These are phyloP conservation scores for Acromyrmex heyeri DNA, from an alignment of 1,140 invertebrate species.

Conservation along the genomic window DNA sequence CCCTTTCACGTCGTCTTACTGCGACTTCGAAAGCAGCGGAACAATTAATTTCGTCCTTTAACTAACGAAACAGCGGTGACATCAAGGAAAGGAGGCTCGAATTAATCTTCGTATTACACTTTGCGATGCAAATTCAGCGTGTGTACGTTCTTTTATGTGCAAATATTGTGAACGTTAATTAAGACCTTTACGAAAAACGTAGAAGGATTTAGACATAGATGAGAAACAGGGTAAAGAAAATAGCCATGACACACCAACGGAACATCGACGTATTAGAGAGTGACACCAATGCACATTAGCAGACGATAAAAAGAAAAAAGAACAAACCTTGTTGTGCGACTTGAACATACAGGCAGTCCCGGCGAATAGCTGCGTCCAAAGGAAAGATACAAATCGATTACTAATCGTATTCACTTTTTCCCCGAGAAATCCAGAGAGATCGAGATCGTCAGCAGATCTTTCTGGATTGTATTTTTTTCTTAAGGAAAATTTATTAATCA, in stretches of 20 bases:
- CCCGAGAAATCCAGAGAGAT: slow-evolving; percentile 41
- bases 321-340: slow-evolving; percentile 86
- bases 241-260: background rate
- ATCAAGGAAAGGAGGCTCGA: slow-evolving; percentile 38
- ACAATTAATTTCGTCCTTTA: slow-evolving; percentile 56
- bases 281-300: slow-evolving; percentile 52
- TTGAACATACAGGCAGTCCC: slow-evolving; percentile 87
- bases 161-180: slow-evolving; percentile 28
- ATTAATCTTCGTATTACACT: slow-evolving; percentile 55
- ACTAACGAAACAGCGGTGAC: slow-evolving; percentile 9
- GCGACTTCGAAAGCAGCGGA: background rate
- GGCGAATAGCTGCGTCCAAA: slow-evolving; percentile 86
- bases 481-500: background rate
- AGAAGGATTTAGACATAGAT: slow-evolving; percentile 16
- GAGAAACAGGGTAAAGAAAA: slow-evolving; percentile 23
- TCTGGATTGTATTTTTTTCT: slow-evolving; percentile 36
- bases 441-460: slow-evolving; percentile 20
- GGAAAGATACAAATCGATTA: slow-evolving; percentile 77
- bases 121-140: slow-evolving; percentile 44
- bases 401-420: slow-evolving; percentile 49
- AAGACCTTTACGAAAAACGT: slow-evolving; percentile 14
- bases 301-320: slow-evolving; percentile 53
- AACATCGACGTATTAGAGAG: slow-evolving; percentile 45
- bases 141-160: slow-evolving; percentile 17
- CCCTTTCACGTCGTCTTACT: background rate